Base-by-base conservation (phyloP, 2,888 invertebrate species). In the Leptopilina drosophilae region DNA sequence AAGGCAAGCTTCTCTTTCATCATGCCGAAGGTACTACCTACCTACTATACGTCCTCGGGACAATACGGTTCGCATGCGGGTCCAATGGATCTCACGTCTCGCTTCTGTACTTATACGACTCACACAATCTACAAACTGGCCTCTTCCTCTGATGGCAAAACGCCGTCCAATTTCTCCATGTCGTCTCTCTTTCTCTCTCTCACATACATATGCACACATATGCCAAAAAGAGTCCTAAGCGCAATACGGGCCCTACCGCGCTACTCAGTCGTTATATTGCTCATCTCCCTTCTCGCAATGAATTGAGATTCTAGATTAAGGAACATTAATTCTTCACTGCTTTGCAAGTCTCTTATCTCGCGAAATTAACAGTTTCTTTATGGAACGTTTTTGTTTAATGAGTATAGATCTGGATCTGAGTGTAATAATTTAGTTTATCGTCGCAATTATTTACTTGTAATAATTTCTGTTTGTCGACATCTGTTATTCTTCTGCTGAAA, bases 21-120 rank as follows among this genome's bases (percentile, higher is more conserved):
- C 90, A 86, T 90, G 91, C 91, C 91, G 91, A 91, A 89, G 90
- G 90, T 89, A 89, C 88, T 88, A 56, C 49, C 64, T 73, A 73
- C 53, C 53, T 53, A 62, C 62, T 42, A 76, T 76, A 46, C 76
- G 64, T 76, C 78, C 79, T 78, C 79, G 88, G 88, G 88, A 91
- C 91, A 90, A 91, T 91, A 89, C 90, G 90, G 89, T 90, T 89
- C 90, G 87, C 89, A 91, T 91, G 91, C 90, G 91, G 91, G 91
- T 90, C 90, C 91, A 91, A 91, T 89, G 89, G 91, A 90, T 91
- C 91, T 90, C 89, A 89, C 89, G 89, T 89, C 42, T 42, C 88
- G 89, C 85, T 87, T 86, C 80, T 83, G 81, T 83, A 78, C 84
- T 84, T 82, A 82, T 82, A 79, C 80, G 83, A 80, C 83, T 82